A percentile compares a stretch with the other conserved stretches of the same genome.
These are phyloP conservation scores for Eulemur macaco DNA, from an alignment of 2,113 vertebrate genomes.

Conservation along the genomic window DNA sequence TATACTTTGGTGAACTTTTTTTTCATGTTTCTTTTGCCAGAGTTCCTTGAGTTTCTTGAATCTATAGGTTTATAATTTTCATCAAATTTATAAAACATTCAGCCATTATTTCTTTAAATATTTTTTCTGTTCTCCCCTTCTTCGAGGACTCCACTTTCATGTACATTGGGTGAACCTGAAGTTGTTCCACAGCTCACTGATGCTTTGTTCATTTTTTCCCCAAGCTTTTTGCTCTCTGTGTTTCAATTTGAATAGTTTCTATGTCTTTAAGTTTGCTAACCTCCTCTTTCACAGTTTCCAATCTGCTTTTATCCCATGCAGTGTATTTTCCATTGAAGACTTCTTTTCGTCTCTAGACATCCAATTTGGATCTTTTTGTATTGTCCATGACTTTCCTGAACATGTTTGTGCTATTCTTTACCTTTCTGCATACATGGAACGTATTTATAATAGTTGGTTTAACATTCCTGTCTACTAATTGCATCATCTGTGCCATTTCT, in stretches of 20 bases:
- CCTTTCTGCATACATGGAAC: neutral
- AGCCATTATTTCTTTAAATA: neutral
- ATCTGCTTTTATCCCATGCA: neutral
- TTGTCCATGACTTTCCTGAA: neutral
- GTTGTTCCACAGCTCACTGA: neutral
- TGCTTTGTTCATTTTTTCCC: neutral
- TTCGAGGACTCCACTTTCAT: neutral
- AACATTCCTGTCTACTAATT: neutral
- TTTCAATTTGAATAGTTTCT: neutral
- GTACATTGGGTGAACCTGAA: rapidly evolving
- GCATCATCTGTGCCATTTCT: neutral
- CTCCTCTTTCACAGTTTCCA: neutral
- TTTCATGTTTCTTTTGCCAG: neutral
- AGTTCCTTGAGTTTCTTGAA: neutral
- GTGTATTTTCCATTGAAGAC: neutral
- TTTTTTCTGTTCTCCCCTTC: neutral
- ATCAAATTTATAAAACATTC: neutral
- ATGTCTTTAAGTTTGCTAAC: neutral
- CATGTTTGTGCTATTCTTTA: neutral
- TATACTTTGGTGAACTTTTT: neutral
- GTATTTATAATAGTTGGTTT: neutral
- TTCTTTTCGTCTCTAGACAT: neutral
- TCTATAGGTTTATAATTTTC: neutral
- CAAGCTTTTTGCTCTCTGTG: neutral
- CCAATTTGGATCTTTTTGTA: neutral